A percentile compares a stretch with the other conserved stretches of the same genome.
phyloP scores from a whole-genome alignment of 2,797 vertebrate genomes.

The Salmo trutta region DNA sequence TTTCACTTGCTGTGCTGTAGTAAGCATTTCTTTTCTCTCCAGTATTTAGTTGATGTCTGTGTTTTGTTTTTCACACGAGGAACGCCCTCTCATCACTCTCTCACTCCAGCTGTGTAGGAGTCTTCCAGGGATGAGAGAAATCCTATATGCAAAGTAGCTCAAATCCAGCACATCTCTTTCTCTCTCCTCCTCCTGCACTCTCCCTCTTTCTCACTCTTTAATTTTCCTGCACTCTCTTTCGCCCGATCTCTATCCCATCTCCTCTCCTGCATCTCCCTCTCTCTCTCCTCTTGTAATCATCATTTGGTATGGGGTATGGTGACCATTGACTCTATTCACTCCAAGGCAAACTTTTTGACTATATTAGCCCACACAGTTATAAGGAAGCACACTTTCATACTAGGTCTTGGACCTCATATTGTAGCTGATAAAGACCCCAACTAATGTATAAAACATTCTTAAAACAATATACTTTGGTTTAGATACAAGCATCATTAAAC shows the following conservation, averaged over 20 bases:
- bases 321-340: too few species aligned
- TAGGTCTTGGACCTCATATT: too few species aligned
- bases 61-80: background rate
- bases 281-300: background rate
- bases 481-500: too few species aligned
- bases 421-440: too few species aligned
- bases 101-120: background rate
- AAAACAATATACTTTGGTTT: too few species aligned
- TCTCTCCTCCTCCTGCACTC: background rate
- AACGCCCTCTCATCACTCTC: background rate
- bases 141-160: background rate
- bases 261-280: background rate
- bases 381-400: too few species aligned
- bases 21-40: background rate
- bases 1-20: background rate
- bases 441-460: too few species aligned
- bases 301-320: too few species aligned
- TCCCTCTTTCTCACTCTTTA: background rate
- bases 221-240: background rate
- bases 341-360: too few species aligned
- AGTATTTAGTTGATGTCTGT: background rate
- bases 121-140: background rate
- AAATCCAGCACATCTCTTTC: background rate
- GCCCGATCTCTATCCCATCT: conserved; percentile 15
- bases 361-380: too few species aligned